These are phyloP conservation scores for Dinothrombium tinctorium DNA, from an alignment of 1,140 invertebrate genomes.

Conservation along the genomic window DNA sequence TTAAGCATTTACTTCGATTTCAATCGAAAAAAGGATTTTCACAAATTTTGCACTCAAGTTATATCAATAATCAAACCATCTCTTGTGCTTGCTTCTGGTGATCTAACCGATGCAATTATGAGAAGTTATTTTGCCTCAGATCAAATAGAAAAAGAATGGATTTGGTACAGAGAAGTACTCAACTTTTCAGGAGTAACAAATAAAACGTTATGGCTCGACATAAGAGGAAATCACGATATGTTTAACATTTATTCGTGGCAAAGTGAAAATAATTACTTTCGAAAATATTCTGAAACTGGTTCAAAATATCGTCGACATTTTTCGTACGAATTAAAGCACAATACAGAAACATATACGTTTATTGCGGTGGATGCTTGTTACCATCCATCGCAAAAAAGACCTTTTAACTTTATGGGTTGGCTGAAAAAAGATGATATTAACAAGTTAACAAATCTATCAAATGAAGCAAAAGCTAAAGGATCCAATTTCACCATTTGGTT, in stretches of 20 bases:
- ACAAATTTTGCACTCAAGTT: slow-evolving; percentile 51
- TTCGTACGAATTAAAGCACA: slow-evolving; percentile 33
- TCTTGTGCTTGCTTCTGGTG: slow-evolving; percentile 57
- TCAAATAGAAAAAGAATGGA: slow-evolving; percentile 63
- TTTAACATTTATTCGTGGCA: slow-evolving; percentile 39
- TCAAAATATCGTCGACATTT: slow-evolving; percentile 42
- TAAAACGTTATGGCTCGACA: slow-evolving; percentile 61
- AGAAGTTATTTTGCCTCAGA: slow-evolving; percentile 48
- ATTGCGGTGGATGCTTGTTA: slow-evolving; percentile 67
- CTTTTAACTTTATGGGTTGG: slow-evolving; percentile 76
- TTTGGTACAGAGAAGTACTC: slow-evolving; percentile 45
- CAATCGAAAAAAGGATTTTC: slow-evolving; percentile 43
- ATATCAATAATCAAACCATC: slow-evolving; percentile 44
- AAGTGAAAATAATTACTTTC: slow-evolving; percentile 13
- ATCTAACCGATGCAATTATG: slow-evolving; percentile 68
- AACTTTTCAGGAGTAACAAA: slow-evolving; percentile 36
- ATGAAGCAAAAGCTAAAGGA: not conserved
- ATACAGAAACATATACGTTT: slow-evolving; percentile 40
- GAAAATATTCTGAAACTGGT: slow-evolving; percentile 58
- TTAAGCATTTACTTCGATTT: slow-evolving; percentile 59
- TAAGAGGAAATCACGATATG: slow-evolving; percentile 86
- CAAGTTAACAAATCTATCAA: slow-evolving; percentile 3
- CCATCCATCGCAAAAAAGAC: slow-evolving; percentile 54
- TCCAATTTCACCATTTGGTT: slow-evolving; percentile 40
- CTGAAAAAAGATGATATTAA: slow-evolving; percentile 25